Evolutionary conservation across 53 echinoderm and acorn worm species (phyloP).

Genomic region (Patiria pectinifera): DNA sequence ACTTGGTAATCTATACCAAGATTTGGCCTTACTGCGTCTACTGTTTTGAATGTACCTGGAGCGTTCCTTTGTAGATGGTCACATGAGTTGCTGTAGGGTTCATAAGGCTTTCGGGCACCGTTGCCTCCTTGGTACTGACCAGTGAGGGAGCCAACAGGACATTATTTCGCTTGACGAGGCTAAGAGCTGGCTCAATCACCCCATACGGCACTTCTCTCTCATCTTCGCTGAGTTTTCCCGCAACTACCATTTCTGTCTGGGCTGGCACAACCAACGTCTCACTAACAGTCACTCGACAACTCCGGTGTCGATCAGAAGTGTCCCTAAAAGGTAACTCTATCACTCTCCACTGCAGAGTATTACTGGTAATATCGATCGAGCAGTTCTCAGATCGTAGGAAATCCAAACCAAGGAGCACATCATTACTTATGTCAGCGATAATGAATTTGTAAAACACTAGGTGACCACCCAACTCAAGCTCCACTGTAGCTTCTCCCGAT

Average conservation of each 20-base stretch:
- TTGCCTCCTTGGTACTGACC: background rate
- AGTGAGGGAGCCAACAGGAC: background rate
- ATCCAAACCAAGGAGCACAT: constrained; percentile 3
- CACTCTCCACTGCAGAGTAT: background rate
- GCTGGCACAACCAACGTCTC: background rate
- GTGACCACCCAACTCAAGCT: constrained; percentile 10
- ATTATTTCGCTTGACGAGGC: background rate
- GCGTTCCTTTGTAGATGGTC: constrained; percentile 46
- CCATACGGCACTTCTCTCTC: background rate
- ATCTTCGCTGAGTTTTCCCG: background rate
- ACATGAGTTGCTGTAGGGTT: constrained; percentile 23
- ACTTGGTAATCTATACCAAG: background rate
- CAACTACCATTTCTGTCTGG: constrained; percentile 3
- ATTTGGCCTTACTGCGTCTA: constrained; percentile 23
- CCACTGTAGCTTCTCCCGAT: background rate
- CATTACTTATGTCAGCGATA: background rate
- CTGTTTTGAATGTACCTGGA: constrained; percentile 39
- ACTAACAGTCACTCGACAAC: constrained; percentile 14
- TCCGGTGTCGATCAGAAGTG: background rate
- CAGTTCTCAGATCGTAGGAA: constrained; percentile 1
- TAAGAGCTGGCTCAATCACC: constrained; percentile 4
- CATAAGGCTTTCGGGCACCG: constrained; percentile 41
- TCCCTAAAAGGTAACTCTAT: background rate
- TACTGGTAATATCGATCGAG: background rate
- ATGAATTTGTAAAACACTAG: background rate